phyloP scores from a whole-genome alignment of 2,888 invertebrate species.

The Adineta ricciae region DNA sequence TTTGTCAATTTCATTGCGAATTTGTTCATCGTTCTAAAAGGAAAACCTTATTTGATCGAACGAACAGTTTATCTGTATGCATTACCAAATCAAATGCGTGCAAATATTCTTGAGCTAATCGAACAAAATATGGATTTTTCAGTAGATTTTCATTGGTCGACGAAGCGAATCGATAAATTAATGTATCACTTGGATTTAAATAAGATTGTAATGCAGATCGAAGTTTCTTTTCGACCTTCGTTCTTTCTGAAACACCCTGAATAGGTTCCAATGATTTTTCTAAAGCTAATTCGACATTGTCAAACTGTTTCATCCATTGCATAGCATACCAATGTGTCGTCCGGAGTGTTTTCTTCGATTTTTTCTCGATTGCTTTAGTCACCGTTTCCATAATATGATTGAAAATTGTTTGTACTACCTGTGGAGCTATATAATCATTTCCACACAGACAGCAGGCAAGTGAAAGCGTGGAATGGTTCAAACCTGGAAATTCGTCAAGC shows the following conservation, averaged over 20 bases:
- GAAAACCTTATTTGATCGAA: background rate
- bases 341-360: background rate
- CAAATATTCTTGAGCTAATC: background rate
- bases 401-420: background rate
- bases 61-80: background rate
- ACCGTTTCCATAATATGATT: slow-evolving; percentile 17
- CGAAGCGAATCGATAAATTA: background rate
- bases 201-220: slow-evolving; percentile 4
- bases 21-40: background rate
- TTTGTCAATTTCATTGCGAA: background rate
- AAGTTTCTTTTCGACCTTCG: background rate
- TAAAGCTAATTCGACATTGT: background rate
- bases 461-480: slow-evolving; percentile 21
- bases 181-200: background rate
- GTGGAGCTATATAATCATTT: slow-evolving; percentile 31
- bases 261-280: background rate
- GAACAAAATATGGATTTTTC: background rate
- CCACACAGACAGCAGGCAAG: slow-evolving; percentile 33
- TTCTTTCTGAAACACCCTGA: background rate
- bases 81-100: background rate
- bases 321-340: background rate
- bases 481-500: background rate
- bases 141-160: background rate
- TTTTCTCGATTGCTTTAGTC: background rate
- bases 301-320: background rate